Percentiles rank a stretch among this genome's conserved stretches.
These are phyloP conservation scores for Bufo gargarizans DNA, from an alignment of 2,113 vertebrate genomes.

Conservation along the genomic window DNA sequence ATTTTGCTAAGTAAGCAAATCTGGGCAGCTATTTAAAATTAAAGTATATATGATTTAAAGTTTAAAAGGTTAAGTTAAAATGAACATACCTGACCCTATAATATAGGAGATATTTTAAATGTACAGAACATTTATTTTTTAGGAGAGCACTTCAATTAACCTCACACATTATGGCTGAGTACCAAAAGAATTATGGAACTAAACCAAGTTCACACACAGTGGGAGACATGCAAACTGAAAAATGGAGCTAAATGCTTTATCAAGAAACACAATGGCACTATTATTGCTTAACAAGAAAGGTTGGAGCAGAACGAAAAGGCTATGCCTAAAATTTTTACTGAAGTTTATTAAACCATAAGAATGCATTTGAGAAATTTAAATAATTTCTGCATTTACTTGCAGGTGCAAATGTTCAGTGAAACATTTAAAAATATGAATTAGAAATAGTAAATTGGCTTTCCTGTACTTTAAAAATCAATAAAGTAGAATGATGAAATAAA, in stretches of 20 bases:
- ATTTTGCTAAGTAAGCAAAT: neutral
- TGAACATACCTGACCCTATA: neutral
- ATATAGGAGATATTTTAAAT: neutral
- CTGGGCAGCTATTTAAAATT: neutral
- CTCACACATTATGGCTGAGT: neutral
- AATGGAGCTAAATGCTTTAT: neutral
- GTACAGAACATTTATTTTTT: slow-evolving; percentile 16
- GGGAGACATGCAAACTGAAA: neutral
- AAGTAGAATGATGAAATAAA: too few relatives aligned
- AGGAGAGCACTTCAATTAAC: slow-evolving; percentile 6
- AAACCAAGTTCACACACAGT: neutral
- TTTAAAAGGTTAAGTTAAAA: slow-evolving; percentile 8
- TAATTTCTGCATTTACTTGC: neutral
- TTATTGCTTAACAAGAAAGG: neutral
- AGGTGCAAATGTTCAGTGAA: neutral
- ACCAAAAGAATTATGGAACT: neutral
- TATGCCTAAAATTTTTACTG: neutral
- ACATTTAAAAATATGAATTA: neutral
- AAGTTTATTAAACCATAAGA: neutral
- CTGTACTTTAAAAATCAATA: too few relatives aligned
- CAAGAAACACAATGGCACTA: neutral
- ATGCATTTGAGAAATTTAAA: neutral
- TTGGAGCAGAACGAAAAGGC: neutral
- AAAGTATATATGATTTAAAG: neutral
- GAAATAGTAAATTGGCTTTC: neutral